Conservation (phyloP, 2,888 invertebrate species). For the Phalera bucephala region DNA sequence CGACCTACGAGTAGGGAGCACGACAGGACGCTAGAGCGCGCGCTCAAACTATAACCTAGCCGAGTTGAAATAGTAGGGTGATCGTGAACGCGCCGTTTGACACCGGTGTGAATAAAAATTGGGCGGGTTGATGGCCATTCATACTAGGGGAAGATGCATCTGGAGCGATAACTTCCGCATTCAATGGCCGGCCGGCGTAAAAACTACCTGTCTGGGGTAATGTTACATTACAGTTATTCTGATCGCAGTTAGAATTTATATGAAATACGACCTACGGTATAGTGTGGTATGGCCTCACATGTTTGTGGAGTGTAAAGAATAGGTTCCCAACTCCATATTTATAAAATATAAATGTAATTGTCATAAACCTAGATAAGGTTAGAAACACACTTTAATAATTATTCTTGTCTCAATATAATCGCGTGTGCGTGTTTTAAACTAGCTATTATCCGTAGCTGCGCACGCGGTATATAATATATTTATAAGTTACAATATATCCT, state of each 20-base stretch:
- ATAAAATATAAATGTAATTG: no score
- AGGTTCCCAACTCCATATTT: no score
- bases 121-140: constrained; percentile 68
- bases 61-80: constrained; percentile 66
- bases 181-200: constrained; percentile 43
- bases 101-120: constrained; percentile 49
- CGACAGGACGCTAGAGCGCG: constrained; percentile 61
- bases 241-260: constrained; percentile 6
- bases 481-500: no score
- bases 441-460: no score
- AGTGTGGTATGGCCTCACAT: no score
- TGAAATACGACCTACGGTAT: background rate
- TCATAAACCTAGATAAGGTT: no score
- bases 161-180: constrained; percentile 62
- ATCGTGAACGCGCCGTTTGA: constrained; percentile 41
- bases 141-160: constrained; percentile 56
- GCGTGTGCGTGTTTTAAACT: no score
- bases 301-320: no score
- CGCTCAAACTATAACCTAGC: constrained; percentile 76
- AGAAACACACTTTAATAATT: no score
- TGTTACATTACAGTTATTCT: constrained; percentile 28
- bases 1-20: constrained; percentile 44
- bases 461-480: no score
- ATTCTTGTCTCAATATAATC: no score
- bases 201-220: constrained; percentile 34